Base-by-base conservation (phyloP, 2,797 vertebrate species). In the Pelochelys cantorii region DNA sequence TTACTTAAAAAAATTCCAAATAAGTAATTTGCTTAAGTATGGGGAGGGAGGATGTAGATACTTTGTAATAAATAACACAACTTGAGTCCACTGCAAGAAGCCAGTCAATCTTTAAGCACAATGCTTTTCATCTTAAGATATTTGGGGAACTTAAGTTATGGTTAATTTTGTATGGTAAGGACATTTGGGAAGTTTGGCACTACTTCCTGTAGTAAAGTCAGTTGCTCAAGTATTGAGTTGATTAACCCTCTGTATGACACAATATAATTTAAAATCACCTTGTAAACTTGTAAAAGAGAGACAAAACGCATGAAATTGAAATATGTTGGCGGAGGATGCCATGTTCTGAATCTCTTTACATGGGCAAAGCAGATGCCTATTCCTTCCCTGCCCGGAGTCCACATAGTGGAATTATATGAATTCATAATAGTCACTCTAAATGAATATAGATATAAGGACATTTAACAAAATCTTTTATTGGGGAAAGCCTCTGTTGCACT, bases 1-100 rank as follows among this genome's bases (percentile, higher is more conserved):
- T 75, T 81, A 37, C 0, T 2, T 68, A 55, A 1, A 81, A 71
- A 20, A 83, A 2, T 95, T 34, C 0, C 79, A 86, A 62, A 79
- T 71, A 22, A 88, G 82, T 83, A 84, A 18, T 90, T 90, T 81
- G 79, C 62, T 2, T 9, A 27, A 86, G 55, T 85, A 48, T 59
- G 74, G 59, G 9, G 62, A 86, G 55, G 87, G 92, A 97, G 95
- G 87, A 90, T 91, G 62, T 42, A 94, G 54, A 88, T 92, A 6
- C 55, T 87, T 60, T 81, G 22, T 59, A 48, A 48, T 48, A 48
- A 79, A 60, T 90, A 87, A 20, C 2, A 48, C 29, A 48, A 87
- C 14, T 86, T 15, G 37, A 79, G 62, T 9, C 34, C 18, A 92
- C 71, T 75, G 48, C 17, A 59, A 71, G 56, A 14, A 86, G 2